phyloP scores from a whole-genome alignment of 2,113 vertebrate species.

The Ceuthmochares aereus region DNA sequence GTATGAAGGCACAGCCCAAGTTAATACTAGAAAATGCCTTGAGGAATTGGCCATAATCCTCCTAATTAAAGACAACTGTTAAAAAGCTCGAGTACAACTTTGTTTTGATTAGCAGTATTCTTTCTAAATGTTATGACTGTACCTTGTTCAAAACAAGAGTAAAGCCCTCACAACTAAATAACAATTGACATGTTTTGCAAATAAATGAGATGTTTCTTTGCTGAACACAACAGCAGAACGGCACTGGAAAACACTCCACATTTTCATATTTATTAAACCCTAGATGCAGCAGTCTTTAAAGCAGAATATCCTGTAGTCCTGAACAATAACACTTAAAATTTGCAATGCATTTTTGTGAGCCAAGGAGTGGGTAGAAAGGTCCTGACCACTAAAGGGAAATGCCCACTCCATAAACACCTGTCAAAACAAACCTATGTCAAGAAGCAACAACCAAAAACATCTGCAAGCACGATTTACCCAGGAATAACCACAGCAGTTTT shows the following conservation, averaged over 20 bases:
- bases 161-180: not conserved
- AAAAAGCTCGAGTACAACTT: not conserved
- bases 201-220: not conserved
- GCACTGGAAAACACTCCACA: not conserved
- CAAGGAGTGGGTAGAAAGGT: accelerated
- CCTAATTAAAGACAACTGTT: not conserved
- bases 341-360: not conserved
- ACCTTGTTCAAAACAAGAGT: not conserved
- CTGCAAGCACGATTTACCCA: not conserved
- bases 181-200: not conserved
- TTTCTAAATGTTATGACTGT: not conserved
- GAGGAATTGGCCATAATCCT: not conserved
- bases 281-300: not conserved
- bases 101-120: not conserved
- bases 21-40: not conserved
- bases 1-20: not conserved
- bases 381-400: not conserved
- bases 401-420: accelerated
- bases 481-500: not conserved
- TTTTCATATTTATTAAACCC: not conserved
- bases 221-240: not conserved
- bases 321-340: not conserved
- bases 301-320: not conserved
- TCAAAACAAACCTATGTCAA: not conserved
- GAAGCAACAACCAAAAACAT: not conserved